Conservation (phyloP, 2,888 invertebrate species). For the Leistus spinibarbis region DNA sequence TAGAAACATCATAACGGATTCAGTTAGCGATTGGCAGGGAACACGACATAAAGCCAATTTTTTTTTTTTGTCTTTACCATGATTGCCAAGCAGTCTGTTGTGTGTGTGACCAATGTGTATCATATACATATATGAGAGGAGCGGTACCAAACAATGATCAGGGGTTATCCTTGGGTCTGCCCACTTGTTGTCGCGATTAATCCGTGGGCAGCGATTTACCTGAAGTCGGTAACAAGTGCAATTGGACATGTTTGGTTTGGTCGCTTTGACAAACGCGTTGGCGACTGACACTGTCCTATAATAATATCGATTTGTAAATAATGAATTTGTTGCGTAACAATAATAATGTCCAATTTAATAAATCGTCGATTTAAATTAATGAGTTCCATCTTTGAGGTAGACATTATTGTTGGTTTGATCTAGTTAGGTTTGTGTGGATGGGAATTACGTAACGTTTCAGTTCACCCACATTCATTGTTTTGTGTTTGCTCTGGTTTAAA, state of each 20-base stretch:
- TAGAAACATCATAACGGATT: not conserved
- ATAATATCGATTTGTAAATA: not conserved
- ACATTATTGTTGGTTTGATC: not conserved
- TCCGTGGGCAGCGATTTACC: not conserved
- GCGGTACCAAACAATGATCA: not conserved
- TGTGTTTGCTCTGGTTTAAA: constrained; percentile 19
- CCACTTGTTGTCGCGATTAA: not conserved
- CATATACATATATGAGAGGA: not conserved
- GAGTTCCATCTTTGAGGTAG: no score
- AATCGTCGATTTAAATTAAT: not conserved
- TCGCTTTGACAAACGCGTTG: not conserved
- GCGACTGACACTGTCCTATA: not conserved
- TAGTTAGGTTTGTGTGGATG: not conserved
- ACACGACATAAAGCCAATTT: not conserved
- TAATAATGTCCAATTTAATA: not conserved
- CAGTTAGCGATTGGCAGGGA: not conserved
- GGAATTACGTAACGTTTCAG: not conserved
- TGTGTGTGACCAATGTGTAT: not conserved
- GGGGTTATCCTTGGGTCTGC: not conserved
- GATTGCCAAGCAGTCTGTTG: not conserved
- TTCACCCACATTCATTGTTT: constrained; percentile 12
- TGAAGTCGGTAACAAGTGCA: not conserved
- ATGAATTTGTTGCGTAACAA: not conserved
- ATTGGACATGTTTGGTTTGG: not conserved
- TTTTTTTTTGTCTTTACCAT: not conserved